Conservation (phyloP, 2,113 vertebrate species). For the Nibea coibor region DNA sequence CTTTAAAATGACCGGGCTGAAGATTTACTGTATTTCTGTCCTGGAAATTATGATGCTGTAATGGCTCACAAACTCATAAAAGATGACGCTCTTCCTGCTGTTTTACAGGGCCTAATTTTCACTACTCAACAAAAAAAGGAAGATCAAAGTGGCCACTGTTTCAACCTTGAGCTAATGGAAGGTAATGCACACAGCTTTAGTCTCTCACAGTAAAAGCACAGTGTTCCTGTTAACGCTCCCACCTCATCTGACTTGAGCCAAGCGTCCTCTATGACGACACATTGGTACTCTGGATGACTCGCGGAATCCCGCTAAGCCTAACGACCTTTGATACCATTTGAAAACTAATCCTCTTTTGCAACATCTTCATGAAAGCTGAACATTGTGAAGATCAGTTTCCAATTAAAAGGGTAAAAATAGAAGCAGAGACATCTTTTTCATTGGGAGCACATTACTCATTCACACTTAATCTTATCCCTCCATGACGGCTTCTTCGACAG, state of each 20-base stretch:
- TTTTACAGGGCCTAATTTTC: slow-evolving; percentile 26
- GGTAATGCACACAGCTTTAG: slow-evolving; percentile 31
- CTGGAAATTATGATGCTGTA: slow-evolving; percentile 8
- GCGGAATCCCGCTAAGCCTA: slow-evolving; percentile 66
- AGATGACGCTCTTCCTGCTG: not conserved
- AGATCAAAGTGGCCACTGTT: slow-evolving; percentile 19
- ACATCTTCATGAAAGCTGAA: slow-evolving; percentile 56
- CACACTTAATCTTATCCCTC: slow-evolving; percentile 14
- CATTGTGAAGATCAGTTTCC: slow-evolving; percentile 56
- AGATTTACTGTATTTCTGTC: not conserved
- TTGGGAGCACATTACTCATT: slow-evolving; percentile 27
- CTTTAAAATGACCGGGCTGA: not conserved
- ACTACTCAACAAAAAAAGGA: slow-evolving; percentile 27
- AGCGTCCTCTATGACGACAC: slow-evolving; percentile 30
- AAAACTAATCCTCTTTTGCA: slow-evolving; percentile 73
- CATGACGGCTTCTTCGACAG: slow-evolving; percentile 28
- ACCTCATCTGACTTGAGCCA: slow-evolving; percentile 36
- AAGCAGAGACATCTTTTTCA: slow-evolving; percentile 11
- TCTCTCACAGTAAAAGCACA: slow-evolving; percentile 28
- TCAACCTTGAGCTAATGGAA: slow-evolving; percentile 43
- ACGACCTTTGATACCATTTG: slow-evolving; percentile 61
- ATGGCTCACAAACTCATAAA: not conserved
- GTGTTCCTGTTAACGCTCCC: slow-evolving; percentile 20
- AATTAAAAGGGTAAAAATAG: slow-evolving; percentile 60
- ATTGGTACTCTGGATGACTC: slow-evolving; percentile 50